Evolutionary conservation across 92 coral and sea anemone genomes (phyloP), one percentile per base, ranked within the genome.

Genomic region (Heliopora coerulea): DNA sequence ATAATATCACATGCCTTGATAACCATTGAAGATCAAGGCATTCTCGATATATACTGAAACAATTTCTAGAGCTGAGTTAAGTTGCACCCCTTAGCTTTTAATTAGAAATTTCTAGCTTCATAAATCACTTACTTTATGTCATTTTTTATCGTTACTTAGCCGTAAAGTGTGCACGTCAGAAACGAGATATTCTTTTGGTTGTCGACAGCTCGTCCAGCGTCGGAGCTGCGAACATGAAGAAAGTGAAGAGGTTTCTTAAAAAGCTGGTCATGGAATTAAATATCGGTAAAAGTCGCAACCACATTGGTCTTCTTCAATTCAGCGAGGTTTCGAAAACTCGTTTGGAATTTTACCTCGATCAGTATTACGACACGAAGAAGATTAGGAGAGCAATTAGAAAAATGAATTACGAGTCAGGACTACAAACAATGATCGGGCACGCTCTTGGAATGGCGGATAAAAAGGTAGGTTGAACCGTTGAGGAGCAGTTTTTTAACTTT

Each of bases 121-220:
- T 37, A 11, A 8, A n/a, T 8, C n/a, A 46, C 52, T 46, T 46
- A 46, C 15, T 6, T 46, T 46, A 8, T 46, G n/a, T 17, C 61
- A 23, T 28, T 17, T 56, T 6, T 23, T 31, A n/a, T n/a, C n/a
- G n/a, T n/a, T 3, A 31, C 34, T 18, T 35, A 62, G 77, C 77
- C 6, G 32, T 35, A 58, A 32, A 52, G 23, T 70, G 77, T 35
- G 62, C 77, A 18, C 77, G 31, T 15, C 49, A 70, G 31, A 70
- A 54, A 14, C 44, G 77, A 9, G 77, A 70, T 32, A 54, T 70
- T 21, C 23, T 70, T 12, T 0, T 70, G 32, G 12, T 70, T 12
- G 77, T 70, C 26, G 77, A 70, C 63, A 63, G 77, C 21, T 70
- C 77, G 3, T 26, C 77, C 0, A 70, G 77, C 49, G 77, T 70